phyloP scores from a whole-genome alignment of 2,797 vertebrate species.

The Anisognathus igniventris region DNA sequence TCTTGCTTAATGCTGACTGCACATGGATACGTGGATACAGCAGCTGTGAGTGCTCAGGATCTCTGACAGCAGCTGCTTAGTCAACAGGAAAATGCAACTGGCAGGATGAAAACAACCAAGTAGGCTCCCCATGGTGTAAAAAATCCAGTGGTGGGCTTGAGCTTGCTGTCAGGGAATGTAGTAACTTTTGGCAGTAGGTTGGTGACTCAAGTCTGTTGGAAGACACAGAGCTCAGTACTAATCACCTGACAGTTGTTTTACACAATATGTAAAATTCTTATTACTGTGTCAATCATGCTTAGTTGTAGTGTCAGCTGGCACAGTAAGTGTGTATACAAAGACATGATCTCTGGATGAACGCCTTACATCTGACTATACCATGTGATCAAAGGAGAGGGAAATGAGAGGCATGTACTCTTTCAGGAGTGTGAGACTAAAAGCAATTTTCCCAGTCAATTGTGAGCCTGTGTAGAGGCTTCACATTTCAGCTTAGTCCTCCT shows the following conservation, averaged over 20 bases:
- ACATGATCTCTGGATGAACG: not conserved
- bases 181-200: not conserved
- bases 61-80: not conserved
- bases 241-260: constrained; percentile 24
- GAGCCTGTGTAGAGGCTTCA: not conserved
- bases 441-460: not conserved
- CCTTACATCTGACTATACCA: not conserved
- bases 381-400: not conserved
- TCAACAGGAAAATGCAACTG: not conserved
- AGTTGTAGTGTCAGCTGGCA: not conserved
- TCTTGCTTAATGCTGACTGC: fast-evolving
- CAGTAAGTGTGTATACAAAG: not conserved
- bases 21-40: not conserved
- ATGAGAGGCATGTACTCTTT: not conserved
- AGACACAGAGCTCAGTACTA: not conserved
- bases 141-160: not conserved
- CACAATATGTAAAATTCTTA: not conserved
- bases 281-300: not conserved
- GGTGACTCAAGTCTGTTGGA: constrained; percentile 13
- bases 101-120: not conserved
- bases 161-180: not conserved
- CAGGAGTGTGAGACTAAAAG: not conserved
- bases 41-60: not conserved
- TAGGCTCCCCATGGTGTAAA: not conserved
- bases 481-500: not conserved